A percentile compares a stretch with the other conserved stretches of the same genome.
phyloP scores from a whole-genome alignment of 2,888 invertebrate genomes.

The Acleris cristana region DNA sequence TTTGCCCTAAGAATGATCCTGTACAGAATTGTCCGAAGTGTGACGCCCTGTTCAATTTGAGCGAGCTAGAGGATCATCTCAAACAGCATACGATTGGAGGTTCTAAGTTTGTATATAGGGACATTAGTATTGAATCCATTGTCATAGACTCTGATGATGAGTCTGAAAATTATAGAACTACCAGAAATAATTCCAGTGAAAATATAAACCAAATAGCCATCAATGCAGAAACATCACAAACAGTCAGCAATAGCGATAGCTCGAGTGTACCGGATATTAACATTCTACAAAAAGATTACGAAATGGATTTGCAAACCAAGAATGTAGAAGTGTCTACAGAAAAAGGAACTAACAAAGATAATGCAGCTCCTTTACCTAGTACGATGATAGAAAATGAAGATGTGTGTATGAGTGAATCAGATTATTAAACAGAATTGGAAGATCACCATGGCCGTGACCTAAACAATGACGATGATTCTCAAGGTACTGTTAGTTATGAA shows the following conservation, averaged over 20 bases:
- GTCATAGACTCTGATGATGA: slow-evolving; percentile 14
- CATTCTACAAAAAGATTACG: neutral
- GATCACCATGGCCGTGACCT: neutral
- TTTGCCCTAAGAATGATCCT: slow-evolving; percentile 5
- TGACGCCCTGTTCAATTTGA: slow-evolving; percentile 2
- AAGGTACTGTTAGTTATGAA: slow-evolving; percentile 4
- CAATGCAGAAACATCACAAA: neutral
- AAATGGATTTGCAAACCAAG: neutral
- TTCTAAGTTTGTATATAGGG: neutral
- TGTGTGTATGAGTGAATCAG: neutral
- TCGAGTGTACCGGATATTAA: no score
- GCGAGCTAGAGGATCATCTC: slow-evolving; percentile 17
- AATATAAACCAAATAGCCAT: neutral
- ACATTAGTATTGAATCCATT: slow-evolving; percentile 11
- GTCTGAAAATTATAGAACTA: neutral
- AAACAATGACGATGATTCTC: slow-evolving; percentile 5
- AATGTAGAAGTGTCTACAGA: neutral
- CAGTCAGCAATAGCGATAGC: neutral
- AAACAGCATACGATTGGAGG: slow-evolving; percentile 6
- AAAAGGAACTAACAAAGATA: neutral
- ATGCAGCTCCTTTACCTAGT: neutral
- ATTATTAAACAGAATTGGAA: neutral
- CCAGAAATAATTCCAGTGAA: neutral
- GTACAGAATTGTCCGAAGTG: slow-evolving; percentile 15
- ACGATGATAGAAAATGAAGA: neutral